These are phyloP conservation scores for Dynastes tityus DNA, from an alignment of 2,888 invertebrate genomes.

Conservation along the genomic window DNA sequence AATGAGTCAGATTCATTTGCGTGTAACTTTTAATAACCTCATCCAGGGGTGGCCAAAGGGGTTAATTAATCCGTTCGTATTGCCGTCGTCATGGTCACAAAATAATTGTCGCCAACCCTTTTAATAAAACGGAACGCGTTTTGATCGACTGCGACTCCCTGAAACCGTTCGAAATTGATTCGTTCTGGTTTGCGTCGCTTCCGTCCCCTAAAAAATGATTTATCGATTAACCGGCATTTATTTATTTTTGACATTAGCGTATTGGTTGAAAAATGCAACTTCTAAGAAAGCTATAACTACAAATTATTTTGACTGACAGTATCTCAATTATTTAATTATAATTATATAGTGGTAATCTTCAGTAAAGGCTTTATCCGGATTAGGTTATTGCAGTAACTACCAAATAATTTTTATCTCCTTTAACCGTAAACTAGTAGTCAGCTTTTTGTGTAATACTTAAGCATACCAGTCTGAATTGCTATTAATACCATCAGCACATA, in stretches of 20 bases:
- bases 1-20: constrained; percentile 57
- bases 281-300: background rate
- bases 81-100: constrained; percentile 67
- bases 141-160: constrained; percentile 55
- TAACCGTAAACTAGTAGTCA: background rate
- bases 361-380: too few species aligned
- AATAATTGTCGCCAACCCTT: constrained; percentile 66
- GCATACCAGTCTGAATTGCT: background rate
- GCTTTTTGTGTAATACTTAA: background rate
- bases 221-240: constrained; percentile 45
- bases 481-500: constrained; percentile 14
- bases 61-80: constrained; percentile 69
- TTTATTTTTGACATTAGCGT: constrained; percentile 47
- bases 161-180: constrained; percentile 58
- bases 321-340: too few species aligned
- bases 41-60: constrained; percentile 60
- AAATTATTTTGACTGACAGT: too few species aligned
- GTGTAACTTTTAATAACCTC: constrained; percentile 60
- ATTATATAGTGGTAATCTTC: too few species aligned
- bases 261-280: constrained; percentile 18
- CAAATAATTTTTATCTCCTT: background rate
- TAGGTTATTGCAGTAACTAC: too few species aligned
- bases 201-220: constrained; percentile 50
- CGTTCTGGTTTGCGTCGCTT: constrained; percentile 54
- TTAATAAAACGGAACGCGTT: constrained; percentile 59